Percentiles rank a stretch among this genome's conserved stretches.
Conservation (phyloP, 2,888 invertebrate species). For the Hydroisotoma schaefferi region DNA sequence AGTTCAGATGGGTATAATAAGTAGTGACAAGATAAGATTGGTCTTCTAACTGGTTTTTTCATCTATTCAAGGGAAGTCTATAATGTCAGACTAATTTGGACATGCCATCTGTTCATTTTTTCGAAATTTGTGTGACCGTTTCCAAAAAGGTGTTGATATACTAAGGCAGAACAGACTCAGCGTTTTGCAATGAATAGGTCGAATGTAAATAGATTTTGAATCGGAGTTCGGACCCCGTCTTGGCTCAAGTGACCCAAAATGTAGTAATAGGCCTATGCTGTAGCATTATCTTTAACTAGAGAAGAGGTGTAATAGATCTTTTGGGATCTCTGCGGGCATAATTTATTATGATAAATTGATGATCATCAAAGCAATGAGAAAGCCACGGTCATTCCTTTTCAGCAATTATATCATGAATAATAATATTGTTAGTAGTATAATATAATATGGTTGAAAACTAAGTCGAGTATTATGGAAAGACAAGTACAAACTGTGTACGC, state of each 20-base stretch:
- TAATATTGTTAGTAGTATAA: no score
- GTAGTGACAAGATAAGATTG: constrained; percentile 30
- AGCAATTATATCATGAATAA: constrained; percentile 2
- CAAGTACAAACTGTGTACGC: constrained; percentile 2
- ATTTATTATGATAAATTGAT: background rate
- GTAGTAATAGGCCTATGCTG: no score
- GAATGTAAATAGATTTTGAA: no score
- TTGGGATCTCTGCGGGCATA: background rate
- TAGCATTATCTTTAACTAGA: no score
- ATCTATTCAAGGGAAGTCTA: constrained; percentile 38
- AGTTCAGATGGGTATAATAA: constrained; percentile 12
- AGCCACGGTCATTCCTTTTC: constrained; percentile 9
- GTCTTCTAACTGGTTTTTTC: constrained; percentile 40
- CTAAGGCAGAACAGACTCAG: no score
- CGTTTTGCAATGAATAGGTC: no score
- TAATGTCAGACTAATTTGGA: constrained; percentile 40
- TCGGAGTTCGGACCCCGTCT: no score
- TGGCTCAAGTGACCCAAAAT: no score
- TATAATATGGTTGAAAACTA: no score
- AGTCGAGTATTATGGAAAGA: constrained; percentile 1
- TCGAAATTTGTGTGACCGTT: constrained; percentile 27
- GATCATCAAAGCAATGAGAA: constrained; percentile 3
- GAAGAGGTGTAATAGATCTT: no score
- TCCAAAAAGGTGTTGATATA: no score
- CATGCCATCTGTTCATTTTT: constrained; percentile 40